Evolutionary conservation across 2,113 vertebrate genomes (phyloP).

Genomic region (Platysteira castanea): DNA sequence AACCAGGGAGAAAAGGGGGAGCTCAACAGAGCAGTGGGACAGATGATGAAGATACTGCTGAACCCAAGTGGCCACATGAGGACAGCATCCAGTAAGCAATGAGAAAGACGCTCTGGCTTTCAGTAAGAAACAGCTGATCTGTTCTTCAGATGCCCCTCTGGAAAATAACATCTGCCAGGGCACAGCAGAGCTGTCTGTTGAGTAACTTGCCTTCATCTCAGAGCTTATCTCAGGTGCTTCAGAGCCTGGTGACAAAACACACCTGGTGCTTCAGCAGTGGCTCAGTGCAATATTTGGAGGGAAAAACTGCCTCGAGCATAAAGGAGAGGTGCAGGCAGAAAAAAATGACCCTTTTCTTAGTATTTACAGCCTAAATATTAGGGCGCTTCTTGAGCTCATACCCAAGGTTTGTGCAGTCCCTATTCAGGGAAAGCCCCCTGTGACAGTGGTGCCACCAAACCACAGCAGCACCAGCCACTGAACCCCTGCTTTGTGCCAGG

Average conservation of each 20-base stretch:
- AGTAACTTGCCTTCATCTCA: not conserved
- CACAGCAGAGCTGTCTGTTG: not conserved
- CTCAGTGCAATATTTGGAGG: accelerated
- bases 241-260: not conserved
- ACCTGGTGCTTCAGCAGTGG: not conserved
- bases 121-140: not conserved
- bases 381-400: not conserved
- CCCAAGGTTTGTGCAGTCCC: not conserved
- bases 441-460: not conserved
- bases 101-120: not conserved
- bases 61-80: not conserved
- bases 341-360: not conserved
- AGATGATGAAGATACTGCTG: not conserved
- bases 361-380: not conserved
- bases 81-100: constrained; percentile 32
- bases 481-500: not conserved
- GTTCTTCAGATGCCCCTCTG: not conserved
- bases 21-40: not conserved
- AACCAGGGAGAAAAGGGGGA: not conserved
- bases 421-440: not conserved
- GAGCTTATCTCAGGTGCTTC: not conserved
- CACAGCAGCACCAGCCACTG: not conserved
- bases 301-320: not conserved
- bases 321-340: not conserved
- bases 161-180: not conserved